phyloP scores from a whole-genome alignment of 2,797 vertebrate species.

The Tympanoctomys barrerae region DNA sequence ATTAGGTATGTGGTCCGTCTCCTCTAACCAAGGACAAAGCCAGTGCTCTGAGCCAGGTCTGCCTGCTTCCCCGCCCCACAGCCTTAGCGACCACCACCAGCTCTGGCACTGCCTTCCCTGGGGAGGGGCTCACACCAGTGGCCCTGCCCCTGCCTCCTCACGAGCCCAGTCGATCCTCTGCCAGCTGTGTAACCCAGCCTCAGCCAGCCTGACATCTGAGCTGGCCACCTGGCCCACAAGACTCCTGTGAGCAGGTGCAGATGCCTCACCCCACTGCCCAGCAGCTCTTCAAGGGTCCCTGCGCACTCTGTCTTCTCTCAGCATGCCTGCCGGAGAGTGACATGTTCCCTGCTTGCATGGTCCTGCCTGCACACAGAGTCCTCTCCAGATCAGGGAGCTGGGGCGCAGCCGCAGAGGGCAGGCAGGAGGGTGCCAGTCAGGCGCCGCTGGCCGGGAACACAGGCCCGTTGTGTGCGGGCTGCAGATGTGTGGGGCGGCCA shows the following conservation, averaged over 20 bases:
- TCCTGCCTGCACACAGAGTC: not conserved
- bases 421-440: not conserved
- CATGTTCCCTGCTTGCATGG: too few species aligned
- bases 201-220: not conserved
- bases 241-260: not conserved
- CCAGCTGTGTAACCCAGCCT: not conserved
- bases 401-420: not conserved
- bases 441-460: constrained; percentile 51
- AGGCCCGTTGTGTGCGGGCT: constrained; percentile 63
- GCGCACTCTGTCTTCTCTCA: not conserved
- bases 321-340: accelerated
- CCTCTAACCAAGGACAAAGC: not conserved
- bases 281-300: not conserved
- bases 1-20: not conserved
- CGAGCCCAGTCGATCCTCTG: not conserved
- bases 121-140: not conserved
- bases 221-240: constrained; percentile 2
- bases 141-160: accelerated
- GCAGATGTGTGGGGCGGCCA: constrained; percentile 66
- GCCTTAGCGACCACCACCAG: accelerated
- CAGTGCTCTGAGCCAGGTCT: not conserved
- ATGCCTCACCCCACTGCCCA: accelerated
- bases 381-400: not conserved
- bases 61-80: not conserved
- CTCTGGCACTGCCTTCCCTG: not conserved